phyloP scores from a whole-genome alignment of 2,113 vertebrate species.

The Oncorhynchus masou region DNA sequence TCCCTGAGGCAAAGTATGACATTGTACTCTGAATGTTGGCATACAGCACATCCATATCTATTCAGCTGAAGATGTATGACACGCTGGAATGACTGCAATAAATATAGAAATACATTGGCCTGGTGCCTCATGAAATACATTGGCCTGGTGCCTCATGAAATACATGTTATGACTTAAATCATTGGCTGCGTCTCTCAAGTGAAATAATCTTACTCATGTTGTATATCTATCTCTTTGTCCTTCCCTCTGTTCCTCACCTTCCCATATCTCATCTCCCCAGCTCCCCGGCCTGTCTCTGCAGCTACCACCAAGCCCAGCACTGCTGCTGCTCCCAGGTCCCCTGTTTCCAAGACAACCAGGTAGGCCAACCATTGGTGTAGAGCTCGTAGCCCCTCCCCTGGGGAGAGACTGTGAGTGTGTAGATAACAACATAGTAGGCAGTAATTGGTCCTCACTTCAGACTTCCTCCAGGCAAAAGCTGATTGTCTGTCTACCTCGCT shows the following conservation, averaged over 20 bases:
- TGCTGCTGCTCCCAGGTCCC: conserved; percentile 39
- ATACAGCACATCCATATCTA: conserved; percentile 19
- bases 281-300: conserved; percentile 55
- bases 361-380: conserved; percentile 48
- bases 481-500: background rate
- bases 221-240: background rate
- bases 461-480: conserved; percentile 7
- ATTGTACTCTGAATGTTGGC: conserved; percentile 20
- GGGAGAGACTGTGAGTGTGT: conserved; percentile 8
- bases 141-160: conserved; percentile 40
- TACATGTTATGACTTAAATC: conserved; percentile 11
- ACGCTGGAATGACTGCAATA: conserved; percentile 32
- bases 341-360: conserved; percentile 74
- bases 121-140: conserved; percentile 33
- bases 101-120: conserved; percentile 41
- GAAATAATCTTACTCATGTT: too few relatives aligned
- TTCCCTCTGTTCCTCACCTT: conserved; percentile 20
- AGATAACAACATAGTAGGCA: conserved; percentile 11
- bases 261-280: conserved; percentile 20
- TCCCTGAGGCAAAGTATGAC: background rate
- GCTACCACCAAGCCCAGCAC: conserved; percentile 52
- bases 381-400: conserved; percentile 9
- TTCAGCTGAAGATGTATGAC: conserved; percentile 44
- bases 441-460: conserved; percentile 14
- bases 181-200: conserved; percentile 14